These are phyloP conservation scores for Cotesia typhae DNA, from an alignment of 1,140 invertebrate genomes.

Conservation along the genomic window DNA sequence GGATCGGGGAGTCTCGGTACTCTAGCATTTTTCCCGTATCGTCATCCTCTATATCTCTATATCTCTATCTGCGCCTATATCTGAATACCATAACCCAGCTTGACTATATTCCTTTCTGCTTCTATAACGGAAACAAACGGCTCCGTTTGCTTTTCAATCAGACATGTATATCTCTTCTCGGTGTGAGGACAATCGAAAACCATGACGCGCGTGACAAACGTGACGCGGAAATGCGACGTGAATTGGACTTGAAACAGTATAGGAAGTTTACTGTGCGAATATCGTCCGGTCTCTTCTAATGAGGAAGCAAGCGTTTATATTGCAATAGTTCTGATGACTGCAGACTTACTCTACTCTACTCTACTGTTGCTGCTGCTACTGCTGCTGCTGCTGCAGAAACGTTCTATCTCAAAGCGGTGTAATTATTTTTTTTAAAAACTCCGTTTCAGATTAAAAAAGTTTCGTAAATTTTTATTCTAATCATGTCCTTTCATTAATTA, in stretches of 20 bases:
- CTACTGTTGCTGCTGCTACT: no score
- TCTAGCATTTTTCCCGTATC: slow-evolving; percentile 36
- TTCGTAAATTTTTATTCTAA: no score
- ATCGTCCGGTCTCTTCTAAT: slow-evolving; percentile 21
- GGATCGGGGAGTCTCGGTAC: slow-evolving; percentile 33
- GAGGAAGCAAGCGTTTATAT: slow-evolving; percentile 25
- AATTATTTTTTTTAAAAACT: no score
- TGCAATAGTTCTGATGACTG: no score
- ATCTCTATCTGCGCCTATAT: not conserved
- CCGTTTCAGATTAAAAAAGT: no score
- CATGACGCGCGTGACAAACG: slow-evolving; percentile 32
- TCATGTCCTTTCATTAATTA: no score
- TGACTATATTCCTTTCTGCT: not conserved
- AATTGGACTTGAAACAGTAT: slow-evolving; percentile 20
- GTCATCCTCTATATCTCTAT: slow-evolving; percentile 14
- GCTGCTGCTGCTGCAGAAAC: no score
- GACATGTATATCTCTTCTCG: slow-evolving; percentile 32
- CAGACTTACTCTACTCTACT: no score
- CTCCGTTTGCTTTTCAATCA: slow-evolving; percentile 39
- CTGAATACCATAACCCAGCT: not conserved
- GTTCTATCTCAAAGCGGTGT: no score
- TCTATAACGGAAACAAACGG: slow-evolving; percentile 39
- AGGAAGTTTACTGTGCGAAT: slow-evolving; percentile 7
- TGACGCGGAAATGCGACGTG: slow-evolving; percentile 29
- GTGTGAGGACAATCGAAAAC: slow-evolving; percentile 31